Evolutionary conservation across 1,140 invertebrate species (phyloP).

Genomic region (Agraylea sexmaculata): DNA sequence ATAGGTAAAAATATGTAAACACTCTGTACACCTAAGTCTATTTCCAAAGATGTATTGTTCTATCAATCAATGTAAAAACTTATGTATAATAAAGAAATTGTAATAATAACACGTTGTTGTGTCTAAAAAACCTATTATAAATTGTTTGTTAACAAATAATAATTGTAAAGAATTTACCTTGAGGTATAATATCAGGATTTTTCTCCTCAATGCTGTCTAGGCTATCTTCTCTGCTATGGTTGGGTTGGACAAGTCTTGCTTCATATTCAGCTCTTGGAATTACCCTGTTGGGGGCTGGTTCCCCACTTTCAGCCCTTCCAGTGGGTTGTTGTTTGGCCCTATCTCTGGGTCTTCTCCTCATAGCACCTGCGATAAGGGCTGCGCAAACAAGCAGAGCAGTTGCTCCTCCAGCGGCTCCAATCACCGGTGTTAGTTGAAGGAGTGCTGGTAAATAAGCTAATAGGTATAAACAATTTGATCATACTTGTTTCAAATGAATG

Average conservation of each 20-base stretch:
- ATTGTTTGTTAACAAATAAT: too few species aligned
- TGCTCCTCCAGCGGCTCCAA: constrained; percentile 54
- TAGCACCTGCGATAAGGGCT: constrained; percentile 50
- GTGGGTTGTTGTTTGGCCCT: constrained; percentile 42
- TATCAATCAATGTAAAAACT: too few species aligned
- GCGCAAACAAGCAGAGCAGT: constrained; percentile 51
- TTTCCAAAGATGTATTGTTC: too few species aligned
- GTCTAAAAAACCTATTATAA: too few species aligned
- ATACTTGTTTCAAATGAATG: neutral
- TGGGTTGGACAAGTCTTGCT: constrained; percentile 40
- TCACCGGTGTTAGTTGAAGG: constrained; percentile 51
- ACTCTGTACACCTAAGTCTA: too few species aligned
- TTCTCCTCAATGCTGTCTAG: constrained; percentile 54
- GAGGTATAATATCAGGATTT: constrained; percentile 61
- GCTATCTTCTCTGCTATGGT: constrained; percentile 37
- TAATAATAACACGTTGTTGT: too few species aligned
- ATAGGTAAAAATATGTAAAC: too few species aligned
- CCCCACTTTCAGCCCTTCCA: constrained; percentile 42
- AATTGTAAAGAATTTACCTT: too few species aligned
- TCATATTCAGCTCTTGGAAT: constrained; percentile 37
- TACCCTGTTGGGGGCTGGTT: constrained; percentile 32
- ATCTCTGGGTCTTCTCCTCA: constrained; percentile 42
- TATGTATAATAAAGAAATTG: too few species aligned
- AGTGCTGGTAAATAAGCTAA: constrained; percentile 22
- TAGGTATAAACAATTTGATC: neutral